Percentiles rank a stretch among this genome's conserved stretches.
phyloP scores from a whole-genome alignment of 2,888 invertebrate species.

The Leucoma salicis region DNA sequence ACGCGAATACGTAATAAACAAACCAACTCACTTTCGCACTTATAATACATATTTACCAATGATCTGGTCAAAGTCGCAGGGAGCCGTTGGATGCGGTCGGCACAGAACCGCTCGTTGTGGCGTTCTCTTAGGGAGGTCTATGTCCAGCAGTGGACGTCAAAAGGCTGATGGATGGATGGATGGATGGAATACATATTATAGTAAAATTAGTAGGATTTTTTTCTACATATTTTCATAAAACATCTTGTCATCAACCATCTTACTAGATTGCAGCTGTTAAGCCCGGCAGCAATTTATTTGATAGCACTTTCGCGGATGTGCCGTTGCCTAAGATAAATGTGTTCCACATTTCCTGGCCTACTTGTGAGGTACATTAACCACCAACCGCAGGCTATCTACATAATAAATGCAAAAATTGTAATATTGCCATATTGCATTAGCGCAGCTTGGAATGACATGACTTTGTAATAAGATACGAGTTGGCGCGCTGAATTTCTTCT shows the following conservation, averaged over 20 bases:
- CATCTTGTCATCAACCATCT: background rate
- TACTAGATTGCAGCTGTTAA: slow-evolving; percentile 1
- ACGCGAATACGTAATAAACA: no score
- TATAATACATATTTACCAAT: no score
- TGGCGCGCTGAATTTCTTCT: no score
- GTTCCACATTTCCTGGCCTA: slow-evolving; percentile 10
- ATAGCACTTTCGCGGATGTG: slow-evolving; percentile 15
- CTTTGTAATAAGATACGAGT: background rate
- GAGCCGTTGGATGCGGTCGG: no score
- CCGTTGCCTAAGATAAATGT: slow-evolving; percentile 5
- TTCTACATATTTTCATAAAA: background rate
- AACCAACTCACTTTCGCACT: no score
- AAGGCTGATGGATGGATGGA: no score
- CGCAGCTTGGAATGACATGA: background rate
- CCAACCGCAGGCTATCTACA: slow-evolving; percentile 9
- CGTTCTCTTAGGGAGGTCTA: no score
- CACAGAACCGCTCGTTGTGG: no score
- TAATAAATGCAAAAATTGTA: slow-evolving; percentile 13
- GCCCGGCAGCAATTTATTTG: slow-evolving; percentile 5
- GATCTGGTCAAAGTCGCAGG: no score
- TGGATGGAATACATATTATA: no score
- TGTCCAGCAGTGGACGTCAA: no score
- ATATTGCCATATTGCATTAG: background rate
- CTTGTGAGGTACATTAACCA: slow-evolving; percentile 11
- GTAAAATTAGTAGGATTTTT: no score